A percentile compares a stretch with the other conserved stretches of the same genome.
These are phyloP conservation scores for Desmophyllum pertusum DNA, from an alignment of 92 coral and sea anemone species.

Conservation along the genomic window DNA sequence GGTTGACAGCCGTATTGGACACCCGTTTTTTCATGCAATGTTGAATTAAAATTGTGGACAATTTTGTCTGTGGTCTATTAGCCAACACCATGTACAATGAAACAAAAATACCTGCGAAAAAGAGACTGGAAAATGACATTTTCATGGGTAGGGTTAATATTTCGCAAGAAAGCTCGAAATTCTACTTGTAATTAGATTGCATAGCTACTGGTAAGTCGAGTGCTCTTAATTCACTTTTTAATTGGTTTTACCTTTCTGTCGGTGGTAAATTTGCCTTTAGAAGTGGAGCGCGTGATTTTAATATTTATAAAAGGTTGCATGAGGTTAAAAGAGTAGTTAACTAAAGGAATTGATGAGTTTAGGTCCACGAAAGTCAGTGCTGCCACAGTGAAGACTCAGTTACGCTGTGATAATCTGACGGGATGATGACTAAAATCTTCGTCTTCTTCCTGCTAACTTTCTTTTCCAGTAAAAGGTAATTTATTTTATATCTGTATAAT, in stretches of 20 bases:
- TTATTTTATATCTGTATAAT: no score
- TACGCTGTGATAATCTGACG: neutral
- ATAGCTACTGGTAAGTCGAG: neutral
- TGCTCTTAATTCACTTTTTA: neutral
- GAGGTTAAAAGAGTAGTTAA: neutral
- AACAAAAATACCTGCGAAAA: neutral
- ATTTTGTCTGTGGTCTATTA: no score
- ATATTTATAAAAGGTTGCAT: neutral
- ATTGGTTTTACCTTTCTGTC: no score
- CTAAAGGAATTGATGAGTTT: no score
- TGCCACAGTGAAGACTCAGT: neutral
- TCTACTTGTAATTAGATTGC: neutral
- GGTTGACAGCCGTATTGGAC: no score
- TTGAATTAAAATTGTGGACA: no score
- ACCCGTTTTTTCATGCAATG: no score
- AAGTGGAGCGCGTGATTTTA: neutral
- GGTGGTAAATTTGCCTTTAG: no score
- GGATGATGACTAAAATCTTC: neutral
- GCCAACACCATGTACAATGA: no score
- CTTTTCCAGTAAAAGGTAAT: neutral
- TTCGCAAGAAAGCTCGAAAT: neutral
- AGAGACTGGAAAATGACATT: neutral
- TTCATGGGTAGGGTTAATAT: neutral
- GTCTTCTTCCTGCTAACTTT: neutral
- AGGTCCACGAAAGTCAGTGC: neutral